Base-by-base conservation (phyloP, 1,140 invertebrate species). In the Adoxophyes honmai region DNA sequence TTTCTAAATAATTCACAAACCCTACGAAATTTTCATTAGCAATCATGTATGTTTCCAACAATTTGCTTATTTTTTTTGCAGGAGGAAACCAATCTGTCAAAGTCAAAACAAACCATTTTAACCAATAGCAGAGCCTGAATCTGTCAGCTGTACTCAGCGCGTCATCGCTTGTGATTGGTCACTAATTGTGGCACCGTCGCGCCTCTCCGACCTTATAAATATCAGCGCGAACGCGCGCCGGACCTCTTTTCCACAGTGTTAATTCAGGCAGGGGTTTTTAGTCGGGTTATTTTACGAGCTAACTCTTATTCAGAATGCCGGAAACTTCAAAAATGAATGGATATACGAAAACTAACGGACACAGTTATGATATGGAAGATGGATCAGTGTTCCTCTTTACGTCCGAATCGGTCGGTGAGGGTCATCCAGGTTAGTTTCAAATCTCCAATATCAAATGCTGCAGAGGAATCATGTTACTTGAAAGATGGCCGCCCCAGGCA, bases 381-480 rank as follows among this genome's bases (percentile, higher is more conserved):
- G 94, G 93, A 75, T 95, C 96, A 71, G 93, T 94, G 70, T 99
- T 99, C 89, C 92, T 99, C 28, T 99, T 99, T 90, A 99, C 98
- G 44, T 99, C 98, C 15, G 98, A 99, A 92, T 99, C 98, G 51
- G 98, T 99, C 54, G 98, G 98, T 74, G 98, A 99, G 91, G 98
- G 98, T 73, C 98, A 99, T 91, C 98, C 98, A 92, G 95, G 95
- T 96, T 90, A 92, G 91, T 91, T 76, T 78, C 66, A 36, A 55
- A 48, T 65, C 68, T 64, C 54, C 55, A 71, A 72, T 70, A 68
- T 55, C 53, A 66, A 42, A 51, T 60, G 52, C 39, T 73, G 64
- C 64, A 73, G n/a, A n/a, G 73, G 73, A 77, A 68, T 78, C 60
- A 57, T 72, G 70, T 62, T 52, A 66, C 68, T 44, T 66, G 73